Evolutionary conservation across 2,888 invertebrate species (phyloP).

Genomic region (Podabrus alpinus): DNA sequence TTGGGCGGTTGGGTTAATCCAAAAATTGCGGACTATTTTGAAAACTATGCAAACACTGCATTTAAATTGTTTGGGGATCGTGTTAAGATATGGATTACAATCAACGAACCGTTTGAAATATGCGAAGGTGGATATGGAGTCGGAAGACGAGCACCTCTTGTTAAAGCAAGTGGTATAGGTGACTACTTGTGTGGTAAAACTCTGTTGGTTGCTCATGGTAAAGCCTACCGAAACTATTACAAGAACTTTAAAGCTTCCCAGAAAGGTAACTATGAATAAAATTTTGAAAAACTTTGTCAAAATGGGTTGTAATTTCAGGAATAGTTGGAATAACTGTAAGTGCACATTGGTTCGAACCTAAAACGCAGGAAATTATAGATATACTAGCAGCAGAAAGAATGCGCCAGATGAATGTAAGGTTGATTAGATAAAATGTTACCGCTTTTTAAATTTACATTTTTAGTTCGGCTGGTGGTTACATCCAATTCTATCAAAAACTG

Average conservation of each 20-base stretch:
- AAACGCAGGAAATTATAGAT: conserved; percentile 56
- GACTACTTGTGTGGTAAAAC: conserved; percentile 68
- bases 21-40: conserved; percentile 63
- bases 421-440: conserved; percentile 17
- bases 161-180: conserved; percentile 58
- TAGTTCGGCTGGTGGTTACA: conserved; percentile 57
- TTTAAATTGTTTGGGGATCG: conserved; percentile 46
- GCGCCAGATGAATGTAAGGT: conserved; percentile 61
- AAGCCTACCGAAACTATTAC: conserved; percentile 64
- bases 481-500: conserved; percentile 56
- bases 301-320: conserved; percentile 57
- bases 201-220: conserved; percentile 67
- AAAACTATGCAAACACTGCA: conserved; percentile 62
- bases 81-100: conserved; percentile 60
- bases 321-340: conserved; percentile 64
- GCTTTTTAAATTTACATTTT: conserved; percentile 32
- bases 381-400: conserved; percentile 60
- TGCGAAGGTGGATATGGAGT: conserved; percentile 49
- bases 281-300: background rate
- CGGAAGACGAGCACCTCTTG: conserved; percentile 57
- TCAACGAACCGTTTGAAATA: conserved; percentile 57
- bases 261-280: conserved; percentile 30
- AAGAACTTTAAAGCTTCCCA: conserved; percentile 54
- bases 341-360: conserved; percentile 62
- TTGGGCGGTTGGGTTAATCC: conserved; percentile 67